phyloP scores from a whole-genome alignment of 2,113 vertebrate species.

The Neolamprologus brichardi region DNA sequence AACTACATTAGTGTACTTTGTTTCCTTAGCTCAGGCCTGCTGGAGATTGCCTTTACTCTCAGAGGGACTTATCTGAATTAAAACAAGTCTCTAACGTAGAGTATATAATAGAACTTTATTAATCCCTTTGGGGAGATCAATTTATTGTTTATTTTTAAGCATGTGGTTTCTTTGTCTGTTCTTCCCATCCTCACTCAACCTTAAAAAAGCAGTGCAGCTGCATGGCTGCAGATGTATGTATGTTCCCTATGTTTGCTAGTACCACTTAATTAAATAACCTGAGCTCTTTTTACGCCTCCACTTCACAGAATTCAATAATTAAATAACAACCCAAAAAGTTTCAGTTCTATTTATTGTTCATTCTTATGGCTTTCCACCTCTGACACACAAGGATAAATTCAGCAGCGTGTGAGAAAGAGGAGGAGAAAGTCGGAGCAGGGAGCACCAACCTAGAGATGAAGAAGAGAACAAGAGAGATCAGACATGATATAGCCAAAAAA shows the following conservation, averaged over 20 bases:
- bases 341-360: neutral
- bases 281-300: neutral
- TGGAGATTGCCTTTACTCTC: neutral
- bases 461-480: neutral
- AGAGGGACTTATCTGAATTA: neutral
- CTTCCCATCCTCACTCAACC: neutral
- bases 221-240: neutral
- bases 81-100: neutral
- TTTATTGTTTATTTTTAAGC: neutral
- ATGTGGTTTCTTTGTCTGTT: neutral
- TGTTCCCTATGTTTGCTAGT: neutral
- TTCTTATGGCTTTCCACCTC: neutral
- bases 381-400: neutral
- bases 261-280: neutral
- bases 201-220: neutral
- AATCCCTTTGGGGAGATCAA: neutral
- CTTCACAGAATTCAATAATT: neutral
- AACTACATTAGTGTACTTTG: no score
- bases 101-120: neutral
- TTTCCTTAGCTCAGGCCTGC: neutral
- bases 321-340: neutral
- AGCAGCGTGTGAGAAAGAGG: neutral
- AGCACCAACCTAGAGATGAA: neutral
- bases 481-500: neutral
- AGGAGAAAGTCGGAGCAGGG: neutral